Percentiles rank a stretch among this genome's conserved stretches.
These are phyloP conservation scores for Helicoverpa assulta DNA, from an alignment of 2,888 invertebrate genomes.

Conservation along the genomic window DNA sequence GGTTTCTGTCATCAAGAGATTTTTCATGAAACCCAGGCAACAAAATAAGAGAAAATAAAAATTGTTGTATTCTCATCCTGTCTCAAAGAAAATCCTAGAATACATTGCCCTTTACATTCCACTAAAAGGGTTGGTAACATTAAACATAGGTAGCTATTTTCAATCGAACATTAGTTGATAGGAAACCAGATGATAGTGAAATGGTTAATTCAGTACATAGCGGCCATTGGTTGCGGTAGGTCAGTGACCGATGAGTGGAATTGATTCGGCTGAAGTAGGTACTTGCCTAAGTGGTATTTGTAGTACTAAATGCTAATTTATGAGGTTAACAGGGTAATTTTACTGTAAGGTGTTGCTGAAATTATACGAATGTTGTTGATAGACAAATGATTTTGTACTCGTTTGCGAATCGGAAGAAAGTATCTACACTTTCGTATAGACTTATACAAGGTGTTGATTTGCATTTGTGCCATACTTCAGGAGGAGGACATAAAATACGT, in stretches of 20 bases:
- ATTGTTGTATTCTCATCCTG: too few species aligned
- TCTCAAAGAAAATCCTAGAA: background rate
- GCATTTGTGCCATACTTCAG: too few species aligned
- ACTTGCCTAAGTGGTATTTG: background rate
- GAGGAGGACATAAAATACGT: too few species aligned
- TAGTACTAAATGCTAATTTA: background rate
- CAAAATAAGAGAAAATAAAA: too few species aligned
- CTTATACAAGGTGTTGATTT: too few species aligned
- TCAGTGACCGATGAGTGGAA: conserved; percentile 63
- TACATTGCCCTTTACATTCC: conserved; percentile 22
- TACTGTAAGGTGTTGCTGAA: background rate
- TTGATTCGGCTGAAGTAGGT: conserved; percentile 45
- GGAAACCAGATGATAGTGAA: conserved; percentile 17
- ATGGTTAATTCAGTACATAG: conserved; percentile 34
- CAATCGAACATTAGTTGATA: conserved; percentile 22
- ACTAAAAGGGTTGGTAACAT: background rate
- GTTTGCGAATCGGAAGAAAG: too few species aligned
- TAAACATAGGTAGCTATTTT: conserved; percentile 26
- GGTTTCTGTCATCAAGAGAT: too few species aligned
- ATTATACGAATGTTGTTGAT: background rate
- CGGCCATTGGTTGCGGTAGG: conserved; percentile 62
- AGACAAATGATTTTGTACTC: background rate
- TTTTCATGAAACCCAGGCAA: too few species aligned
- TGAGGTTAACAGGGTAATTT: background rate
- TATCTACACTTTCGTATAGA: too few species aligned